Conservation (phyloP, 2,797 vertebrate genomes). For the Centropyge bicolor region DNA sequence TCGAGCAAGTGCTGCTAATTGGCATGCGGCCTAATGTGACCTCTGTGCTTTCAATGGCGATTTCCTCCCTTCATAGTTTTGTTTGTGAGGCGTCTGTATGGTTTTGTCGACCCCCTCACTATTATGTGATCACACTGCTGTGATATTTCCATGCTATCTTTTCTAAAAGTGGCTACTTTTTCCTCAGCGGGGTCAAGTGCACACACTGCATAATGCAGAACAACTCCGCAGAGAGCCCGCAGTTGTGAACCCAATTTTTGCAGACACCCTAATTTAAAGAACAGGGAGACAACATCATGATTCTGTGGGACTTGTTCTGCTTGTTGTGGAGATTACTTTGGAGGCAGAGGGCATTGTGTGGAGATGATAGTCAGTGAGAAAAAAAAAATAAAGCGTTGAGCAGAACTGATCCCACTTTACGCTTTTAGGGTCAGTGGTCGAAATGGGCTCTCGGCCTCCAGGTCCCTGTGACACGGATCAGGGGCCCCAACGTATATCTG, state of each 20-base stretch:
- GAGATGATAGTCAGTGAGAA: slow-evolving; percentile 53
- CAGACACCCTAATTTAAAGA: slow-evolving; percentile 75
- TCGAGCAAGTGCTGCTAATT: slow-evolving; percentile 3
- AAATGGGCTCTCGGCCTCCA: slow-evolving; percentile 63
- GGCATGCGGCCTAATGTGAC: slow-evolving; percentile 9
- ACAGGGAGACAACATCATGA: slow-evolving; percentile 58
- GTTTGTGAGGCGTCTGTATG: slow-evolving; percentile 1
- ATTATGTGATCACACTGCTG: slow-evolving; percentile 34
- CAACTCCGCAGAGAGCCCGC: slow-evolving; percentile 67
- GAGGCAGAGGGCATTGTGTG: slow-evolving; percentile 72
- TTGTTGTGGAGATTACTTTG: slow-evolving; percentile 73
- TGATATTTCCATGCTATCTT: slow-evolving; percentile 19
- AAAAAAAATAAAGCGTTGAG: slow-evolving; percentile 39
- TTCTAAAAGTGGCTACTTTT: slow-evolving; percentile 40
- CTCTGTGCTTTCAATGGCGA: slow-evolving; percentile 6
- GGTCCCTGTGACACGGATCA: slow-evolving; percentile 74
- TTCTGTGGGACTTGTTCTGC: slow-evolving; percentile 65
- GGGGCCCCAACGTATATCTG: slow-evolving; percentile 74
- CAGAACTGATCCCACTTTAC: slow-evolving; percentile 54
- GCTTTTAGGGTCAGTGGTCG: slow-evolving; percentile 71
- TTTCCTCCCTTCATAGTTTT: slow-evolving; percentile 2
- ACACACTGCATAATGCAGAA: slow-evolving; percentile 69
- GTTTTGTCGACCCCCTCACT: slow-evolving; percentile 1
- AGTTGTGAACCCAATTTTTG: slow-evolving; percentile 81
- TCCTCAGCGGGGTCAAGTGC: slow-evolving; percentile 53